Evolutionary conservation across 2,113 vertebrate genomes (phyloP).

Genomic region (Hypanus sabinus): DNA sequence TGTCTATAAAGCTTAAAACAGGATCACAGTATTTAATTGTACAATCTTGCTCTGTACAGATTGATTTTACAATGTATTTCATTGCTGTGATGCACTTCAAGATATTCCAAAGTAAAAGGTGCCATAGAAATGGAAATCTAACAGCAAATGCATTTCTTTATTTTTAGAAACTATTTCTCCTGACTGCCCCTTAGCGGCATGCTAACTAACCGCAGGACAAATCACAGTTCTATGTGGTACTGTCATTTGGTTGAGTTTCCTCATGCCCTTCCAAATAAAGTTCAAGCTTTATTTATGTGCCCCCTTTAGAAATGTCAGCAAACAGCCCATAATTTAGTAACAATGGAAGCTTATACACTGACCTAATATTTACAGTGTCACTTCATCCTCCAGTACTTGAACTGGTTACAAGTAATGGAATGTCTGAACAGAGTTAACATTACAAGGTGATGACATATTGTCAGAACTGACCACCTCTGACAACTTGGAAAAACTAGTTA

Average conservation of each 20-base stretch:
- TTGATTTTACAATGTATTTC: background rate
- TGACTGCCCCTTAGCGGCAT: background rate
- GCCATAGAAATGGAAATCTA: background rate
- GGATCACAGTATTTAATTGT: background rate
- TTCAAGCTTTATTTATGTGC: background rate
- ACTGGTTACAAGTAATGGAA: background rate
- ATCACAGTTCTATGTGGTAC: background rate
- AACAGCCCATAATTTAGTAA: background rate
- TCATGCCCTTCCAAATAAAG: background rate
- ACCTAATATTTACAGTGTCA: background rate
- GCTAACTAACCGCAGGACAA: background rate
- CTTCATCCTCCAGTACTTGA: background rate
- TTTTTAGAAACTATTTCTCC: background rate
- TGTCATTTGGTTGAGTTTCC: background rate
- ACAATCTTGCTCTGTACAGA: background rate
- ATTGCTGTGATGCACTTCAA: background rate
- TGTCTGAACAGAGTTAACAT: background rate
- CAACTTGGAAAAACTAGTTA: too few relatives aligned
- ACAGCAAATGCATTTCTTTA: background rate
- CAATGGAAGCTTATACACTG: background rate
- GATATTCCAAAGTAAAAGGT: background rate
- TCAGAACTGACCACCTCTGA: too few relatives aligned
- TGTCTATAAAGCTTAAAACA: background rate
- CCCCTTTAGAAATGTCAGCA: background rate
- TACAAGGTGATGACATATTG: too few relatives aligned